These are phyloP conservation scores for Oophaga sylvatica DNA, from an alignment of 2,797 vertebrate species.

Conservation along the genomic window DNA sequence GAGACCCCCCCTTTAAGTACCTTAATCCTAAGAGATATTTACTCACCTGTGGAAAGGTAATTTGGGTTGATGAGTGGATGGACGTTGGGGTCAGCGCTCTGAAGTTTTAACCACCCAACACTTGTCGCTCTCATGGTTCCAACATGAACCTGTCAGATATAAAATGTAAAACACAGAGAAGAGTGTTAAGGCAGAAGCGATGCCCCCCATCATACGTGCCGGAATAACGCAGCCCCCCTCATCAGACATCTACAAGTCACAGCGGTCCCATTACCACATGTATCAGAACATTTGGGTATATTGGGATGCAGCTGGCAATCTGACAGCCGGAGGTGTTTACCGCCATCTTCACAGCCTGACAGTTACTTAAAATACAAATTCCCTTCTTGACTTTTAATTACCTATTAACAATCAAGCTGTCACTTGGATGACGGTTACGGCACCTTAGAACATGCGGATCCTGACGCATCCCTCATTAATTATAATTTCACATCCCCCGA, in stretches of 20 bases:
- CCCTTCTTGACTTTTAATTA: slow-evolving; percentile 18
- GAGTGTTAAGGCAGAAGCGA: neutral
- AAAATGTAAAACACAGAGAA: neutral
- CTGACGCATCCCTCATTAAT: neutral
- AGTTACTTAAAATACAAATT: slow-evolving; percentile 30
- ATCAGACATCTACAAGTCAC: neutral
- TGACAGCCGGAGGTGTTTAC: neutral
- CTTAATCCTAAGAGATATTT: neutral
- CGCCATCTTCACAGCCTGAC: neutral
- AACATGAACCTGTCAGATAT: slow-evolving; percentile 83
- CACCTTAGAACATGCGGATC: slow-evolving; percentile 15
- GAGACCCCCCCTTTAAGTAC: too few relatives aligned
- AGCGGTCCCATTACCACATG: neutral
- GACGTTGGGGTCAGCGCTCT: slow-evolving; percentile 82
- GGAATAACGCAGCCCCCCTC: neutral
- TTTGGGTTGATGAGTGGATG: slow-evolving; percentile 92
- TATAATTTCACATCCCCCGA: neutral
- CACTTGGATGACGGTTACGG: neutral
- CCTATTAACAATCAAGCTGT: slow-evolving; percentile 27
- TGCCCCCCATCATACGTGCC: neutral
- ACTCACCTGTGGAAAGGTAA: slow-evolving; percentile 89
- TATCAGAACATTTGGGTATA: neutral
- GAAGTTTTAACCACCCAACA: slow-evolving; percentile 90
- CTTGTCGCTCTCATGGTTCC: slow-evolving; percentile 91
- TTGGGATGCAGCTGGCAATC: neutral